Evolutionary conservation across 2,888 invertebrate genomes (phyloP).

Genomic region (Anarsia innoxiella): DNA sequence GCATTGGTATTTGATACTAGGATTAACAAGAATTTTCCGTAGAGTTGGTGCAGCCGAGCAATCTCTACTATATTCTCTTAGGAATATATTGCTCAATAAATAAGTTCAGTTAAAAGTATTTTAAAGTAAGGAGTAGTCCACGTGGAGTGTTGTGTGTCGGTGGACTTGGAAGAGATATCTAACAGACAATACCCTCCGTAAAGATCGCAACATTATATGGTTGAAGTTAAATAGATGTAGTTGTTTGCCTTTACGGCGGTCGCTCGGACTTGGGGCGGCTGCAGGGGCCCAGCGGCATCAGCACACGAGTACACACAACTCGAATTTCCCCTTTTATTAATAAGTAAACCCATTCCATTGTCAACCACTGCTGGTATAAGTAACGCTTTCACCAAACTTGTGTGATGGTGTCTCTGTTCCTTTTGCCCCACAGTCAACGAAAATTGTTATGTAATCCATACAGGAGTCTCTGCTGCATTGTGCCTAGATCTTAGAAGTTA

Average conservation of each 20-base stretch:
- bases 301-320: slow-evolving; percentile 27
- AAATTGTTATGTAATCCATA: slow-evolving; percentile 72
- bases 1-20: slow-evolving; percentile 69
- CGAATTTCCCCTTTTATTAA: slow-evolving; percentile 24
- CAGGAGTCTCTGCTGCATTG: slow-evolving; percentile 76
- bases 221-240: slow-evolving; percentile 71
- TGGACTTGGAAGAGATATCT: slow-evolving; percentile 68
- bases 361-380: slow-evolving; percentile 22
- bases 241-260: slow-evolving; percentile 60
- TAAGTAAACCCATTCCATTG: slow-evolving; percentile 20
- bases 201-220: slow-evolving; percentile 56
- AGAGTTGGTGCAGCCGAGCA: slow-evolving; percentile 74
- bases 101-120: slow-evolving; percentile 71
- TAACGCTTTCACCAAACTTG: slow-evolving; percentile 48
- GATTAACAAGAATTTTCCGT: slow-evolving; percentile 60
- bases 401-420: slow-evolving; percentile 60
- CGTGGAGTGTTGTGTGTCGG: slow-evolving; percentile 52
- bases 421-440: slow-evolving; percentile 72
- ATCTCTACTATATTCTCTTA: slow-evolving; percentile 72
- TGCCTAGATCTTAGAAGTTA: slow-evolving; percentile 77
- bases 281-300: slow-evolving; percentile 53
- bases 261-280: slow-evolving; percentile 44
- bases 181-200: slow-evolving; percentile 74
- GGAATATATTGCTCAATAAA: slow-evolving; percentile 73
- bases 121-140: slow-evolving; percentile 67